Evolutionary conservation across 2,797 vertebrate genomes (phyloP).

Genomic region (Rhabdophis nuchalis): DNA sequence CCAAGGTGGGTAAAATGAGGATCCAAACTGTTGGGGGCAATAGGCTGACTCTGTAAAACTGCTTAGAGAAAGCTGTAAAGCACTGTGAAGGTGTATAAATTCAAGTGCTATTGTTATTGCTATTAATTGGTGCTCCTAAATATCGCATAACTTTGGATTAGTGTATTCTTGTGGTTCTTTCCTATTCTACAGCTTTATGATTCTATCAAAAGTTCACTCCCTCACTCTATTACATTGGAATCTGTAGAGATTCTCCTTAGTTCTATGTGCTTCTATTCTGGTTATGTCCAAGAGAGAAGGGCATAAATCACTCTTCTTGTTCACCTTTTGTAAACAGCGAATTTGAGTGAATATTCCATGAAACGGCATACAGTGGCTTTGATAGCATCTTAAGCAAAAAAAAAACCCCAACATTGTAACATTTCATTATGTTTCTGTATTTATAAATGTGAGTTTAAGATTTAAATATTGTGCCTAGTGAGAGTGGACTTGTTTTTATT

Average conservation of each 20-base stretch:
- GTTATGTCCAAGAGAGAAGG: not conserved
- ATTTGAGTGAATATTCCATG: not conserved
- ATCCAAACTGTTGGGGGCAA: no score
- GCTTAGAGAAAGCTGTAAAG: no score
- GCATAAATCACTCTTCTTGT: not conserved
- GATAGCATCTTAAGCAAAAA: not conserved
- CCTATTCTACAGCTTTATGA: not conserved
- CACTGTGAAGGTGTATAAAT: no score
- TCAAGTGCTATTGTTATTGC: no score
- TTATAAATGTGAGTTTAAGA: not conserved
- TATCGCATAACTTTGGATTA: no score
- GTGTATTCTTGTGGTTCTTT: not conserved
- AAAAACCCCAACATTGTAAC: no score
- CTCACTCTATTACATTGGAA: not conserved
- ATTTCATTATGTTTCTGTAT: not conserved
- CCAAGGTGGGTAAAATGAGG: no score
- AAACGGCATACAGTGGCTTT: not conserved
- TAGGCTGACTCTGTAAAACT: no score
- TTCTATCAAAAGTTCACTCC: not conserved
- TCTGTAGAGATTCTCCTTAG: not conserved
- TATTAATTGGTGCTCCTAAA: no score
- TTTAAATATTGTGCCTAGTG: not conserved
- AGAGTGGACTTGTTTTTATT: not conserved
- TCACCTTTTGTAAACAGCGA: not conserved
- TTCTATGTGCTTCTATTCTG: not conserved